Base-by-base conservation (phyloP, 2,113 vertebrate species). In the Phalacrocorax carbo region DNA sequence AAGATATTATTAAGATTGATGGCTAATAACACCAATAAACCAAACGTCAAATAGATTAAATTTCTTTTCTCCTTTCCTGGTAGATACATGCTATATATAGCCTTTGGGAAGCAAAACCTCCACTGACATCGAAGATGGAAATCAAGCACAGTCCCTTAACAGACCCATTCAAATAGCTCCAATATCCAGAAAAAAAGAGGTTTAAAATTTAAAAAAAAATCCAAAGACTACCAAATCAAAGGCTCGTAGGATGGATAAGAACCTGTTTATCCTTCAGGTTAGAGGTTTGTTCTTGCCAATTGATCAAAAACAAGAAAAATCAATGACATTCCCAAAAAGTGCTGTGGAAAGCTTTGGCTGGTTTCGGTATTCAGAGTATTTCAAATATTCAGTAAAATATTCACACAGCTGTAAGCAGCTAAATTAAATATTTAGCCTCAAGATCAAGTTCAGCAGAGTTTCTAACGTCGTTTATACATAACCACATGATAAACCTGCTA, bases 1-100 rank as follows among this genome's bases (percentile, higher is more conserved):
- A 89, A 95, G 58, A 87, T 97, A 66, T 90, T 95, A 93, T 91
- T 87, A 94, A 90, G 82, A 97, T 58, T 95, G 93, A 97, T 87
- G 51, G 66, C 32, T 62, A 96, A 95, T 73, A 91, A 93, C 36
- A 46, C 32, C 32, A 89, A 95, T 92, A 93, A 82, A 83, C 62
- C 18, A 21, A 93, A 88, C 13, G 21, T 79, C 18, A 77, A 88
- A 77, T 10, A 52, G 17, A 93, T 61, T 61, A 82, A 79, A 75
- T 92, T 66, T 80, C 7, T 66, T 86, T 89, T 86, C 58, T 72
- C 72, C 32, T 46, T 76, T 89, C 23, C 40, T 73, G 23, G 66
- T 73, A 91, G 73, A 77, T 46, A 82, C 21, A 42, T 11, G 15
- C 38, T 42, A 32, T 65, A 52, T 55, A 48, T 18, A 64, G 44